phyloP scores from a whole-genome alignment of 2,113 vertebrate species.

The Agapornis roseicollis region DNA sequence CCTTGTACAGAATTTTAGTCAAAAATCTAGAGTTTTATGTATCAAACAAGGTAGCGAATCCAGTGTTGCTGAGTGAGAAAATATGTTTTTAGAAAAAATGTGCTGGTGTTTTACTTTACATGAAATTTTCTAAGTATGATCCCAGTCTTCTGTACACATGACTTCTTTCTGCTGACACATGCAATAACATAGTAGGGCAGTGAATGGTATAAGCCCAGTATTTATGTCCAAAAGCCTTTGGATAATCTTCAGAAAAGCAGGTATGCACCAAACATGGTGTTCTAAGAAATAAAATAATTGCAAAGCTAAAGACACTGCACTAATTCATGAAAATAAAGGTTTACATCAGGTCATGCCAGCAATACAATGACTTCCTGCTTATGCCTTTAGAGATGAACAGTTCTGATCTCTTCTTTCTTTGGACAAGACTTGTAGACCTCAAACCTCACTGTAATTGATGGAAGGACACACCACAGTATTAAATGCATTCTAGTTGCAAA shows the following conservation, averaged over 20 bases:
- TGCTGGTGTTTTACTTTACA: background rate
- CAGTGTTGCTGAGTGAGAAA: background rate
- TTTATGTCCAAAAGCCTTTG: background rate
- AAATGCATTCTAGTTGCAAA: slow-evolving; percentile 11
- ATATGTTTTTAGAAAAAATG: background rate
- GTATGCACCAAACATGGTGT: background rate
- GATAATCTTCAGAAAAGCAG: background rate
- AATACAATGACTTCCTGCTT: background rate
- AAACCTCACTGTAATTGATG: background rate
- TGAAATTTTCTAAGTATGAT: background rate
- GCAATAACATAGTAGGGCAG: background rate
- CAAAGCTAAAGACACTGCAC: background rate
- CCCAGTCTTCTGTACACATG: background rate
- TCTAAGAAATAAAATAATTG: background rate
- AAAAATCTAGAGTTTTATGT: background rate
- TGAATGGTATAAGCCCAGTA: background rate
- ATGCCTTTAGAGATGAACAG: background rate
- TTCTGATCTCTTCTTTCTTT: background rate
- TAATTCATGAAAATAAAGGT: background rate
- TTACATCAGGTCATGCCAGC: background rate
- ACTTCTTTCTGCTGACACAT: background rate
- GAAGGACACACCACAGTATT: background rate
- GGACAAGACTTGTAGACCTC: background rate
- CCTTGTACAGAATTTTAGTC: background rate
- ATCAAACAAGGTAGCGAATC: background rate